A percentile compares a stretch with the other conserved stretches of the same genome.
These are phyloP conservation scores for Melanotus villosus DNA, from an alignment of 2,888 invertebrate species.

Conservation along the genomic window DNA sequence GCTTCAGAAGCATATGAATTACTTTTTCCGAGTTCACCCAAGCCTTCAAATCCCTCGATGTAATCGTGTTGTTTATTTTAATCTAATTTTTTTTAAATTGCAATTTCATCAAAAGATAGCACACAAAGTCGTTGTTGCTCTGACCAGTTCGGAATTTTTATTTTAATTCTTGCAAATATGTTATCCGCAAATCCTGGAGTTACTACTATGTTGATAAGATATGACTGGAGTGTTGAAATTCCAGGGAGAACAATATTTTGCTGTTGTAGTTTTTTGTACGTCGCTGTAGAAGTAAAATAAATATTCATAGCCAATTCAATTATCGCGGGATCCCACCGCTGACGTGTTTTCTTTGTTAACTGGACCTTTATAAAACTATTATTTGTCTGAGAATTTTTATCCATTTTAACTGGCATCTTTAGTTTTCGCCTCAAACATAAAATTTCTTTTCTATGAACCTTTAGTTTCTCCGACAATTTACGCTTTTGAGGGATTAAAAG, in stretches of 20 bases:
- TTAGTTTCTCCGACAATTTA: too few species aligned
- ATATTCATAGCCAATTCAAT: not conserved
- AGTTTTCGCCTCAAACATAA: too few species aligned
- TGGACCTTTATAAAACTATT: too few species aligned
- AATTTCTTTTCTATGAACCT: too few species aligned
- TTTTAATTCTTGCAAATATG: not conserved
- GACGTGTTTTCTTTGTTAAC: not conserved
- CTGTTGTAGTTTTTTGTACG: too few species aligned
- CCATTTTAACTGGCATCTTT: too few species aligned
- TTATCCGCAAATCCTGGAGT: not conserved
- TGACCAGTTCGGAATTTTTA: not conserved
- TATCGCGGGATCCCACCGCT: not conserved
- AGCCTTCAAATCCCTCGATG: conserved; percentile 38
- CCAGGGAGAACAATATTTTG: not conserved
- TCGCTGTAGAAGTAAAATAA: not conserved
- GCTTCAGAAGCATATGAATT: conserved; percentile 29
- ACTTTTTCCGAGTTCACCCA: conserved; percentile 31
- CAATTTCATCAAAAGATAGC: not conserved
- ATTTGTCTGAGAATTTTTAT: too few species aligned
- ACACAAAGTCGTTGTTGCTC: not conserved
- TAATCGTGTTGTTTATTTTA: not conserved
- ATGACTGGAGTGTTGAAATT: not conserved
- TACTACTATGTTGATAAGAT: not conserved
- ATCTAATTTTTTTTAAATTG: not conserved
- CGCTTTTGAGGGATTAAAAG: too few species aligned